Evolutionary conservation across 2,888 invertebrate species (phyloP).

Genomic region (Aporophyla lueneburgensis): DNA sequence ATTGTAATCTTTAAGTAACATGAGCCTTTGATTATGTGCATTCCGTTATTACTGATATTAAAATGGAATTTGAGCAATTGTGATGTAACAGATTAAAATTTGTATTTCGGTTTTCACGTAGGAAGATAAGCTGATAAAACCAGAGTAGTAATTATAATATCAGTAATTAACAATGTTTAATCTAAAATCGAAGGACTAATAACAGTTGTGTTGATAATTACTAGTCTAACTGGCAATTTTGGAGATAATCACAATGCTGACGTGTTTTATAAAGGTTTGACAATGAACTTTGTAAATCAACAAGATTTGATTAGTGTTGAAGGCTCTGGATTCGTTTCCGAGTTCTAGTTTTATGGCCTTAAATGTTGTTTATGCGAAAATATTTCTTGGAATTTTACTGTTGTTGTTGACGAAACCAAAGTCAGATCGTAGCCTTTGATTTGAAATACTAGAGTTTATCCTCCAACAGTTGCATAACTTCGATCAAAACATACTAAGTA

Average conservation of each 20-base stretch:
- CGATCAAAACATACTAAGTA: neutral
- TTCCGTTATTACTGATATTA: slow-evolving; percentile 27
- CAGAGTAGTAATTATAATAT: slow-evolving; percentile 26
- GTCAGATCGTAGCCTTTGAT: neutral
- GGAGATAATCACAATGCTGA: slow-evolving; percentile 24
- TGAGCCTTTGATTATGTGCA: neutral
- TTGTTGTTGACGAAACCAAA: slow-evolving; percentile 24
- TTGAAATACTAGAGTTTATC: neutral
- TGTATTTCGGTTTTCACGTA: neutral
- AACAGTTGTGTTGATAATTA: slow-evolving; percentile 23
- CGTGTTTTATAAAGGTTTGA: slow-evolving; percentile 18
- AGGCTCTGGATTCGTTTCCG: slow-evolving; percentile 32
- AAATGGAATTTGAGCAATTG: slow-evolving; percentile 20
- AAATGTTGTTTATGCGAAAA: slow-evolving; percentile 9
- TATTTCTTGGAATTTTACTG: slow-evolving; percentile 15
- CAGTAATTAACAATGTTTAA: slow-evolving; percentile 16
- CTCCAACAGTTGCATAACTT: slow-evolving; percentile 11
- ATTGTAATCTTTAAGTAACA: neutral
- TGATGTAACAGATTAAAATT: slow-evolving; percentile 33
- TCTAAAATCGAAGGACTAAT: slow-evolving; percentile 30
- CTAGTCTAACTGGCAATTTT: slow-evolving; percentile 26
- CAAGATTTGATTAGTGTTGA: slow-evolving; percentile 12
- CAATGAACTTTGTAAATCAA: slow-evolving; percentile 46
- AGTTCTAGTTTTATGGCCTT: neutral
- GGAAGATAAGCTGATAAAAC: slow-evolving; percentile 33